Conservation (phyloP, 2,888 invertebrate genomes). For the Drosophila mayaguana region DNA sequence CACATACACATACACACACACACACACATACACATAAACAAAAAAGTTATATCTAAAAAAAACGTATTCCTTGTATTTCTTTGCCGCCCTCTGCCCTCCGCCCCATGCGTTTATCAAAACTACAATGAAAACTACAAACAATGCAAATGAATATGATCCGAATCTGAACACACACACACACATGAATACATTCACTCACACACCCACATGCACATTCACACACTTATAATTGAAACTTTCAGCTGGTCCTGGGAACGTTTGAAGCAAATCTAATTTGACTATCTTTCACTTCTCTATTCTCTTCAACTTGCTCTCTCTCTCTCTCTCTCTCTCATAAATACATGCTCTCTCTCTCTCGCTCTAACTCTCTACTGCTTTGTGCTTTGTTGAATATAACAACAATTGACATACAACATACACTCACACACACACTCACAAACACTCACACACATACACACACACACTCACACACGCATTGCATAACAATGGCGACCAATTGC, state of each 20-base stretch:
- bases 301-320: constrained; percentile 49
- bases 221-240: constrained; percentile 62
- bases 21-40: constrained; percentile 15
- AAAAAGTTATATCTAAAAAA: constrained; percentile 30
- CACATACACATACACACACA: constrained; percentile 6
- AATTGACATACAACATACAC: constrained; percentile 29
- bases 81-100: constrained; percentile 13
- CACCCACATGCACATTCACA: constrained; percentile 15
- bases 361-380: constrained; percentile 41
- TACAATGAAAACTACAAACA: constrained; percentile 70
- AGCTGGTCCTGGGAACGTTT: constrained; percentile 85
- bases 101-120: constrained; percentile 46
- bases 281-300: constrained; percentile 74
- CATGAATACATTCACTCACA: constrained; percentile 17
- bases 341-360: constrained; percentile 9
- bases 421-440: constrained; percentile 35
- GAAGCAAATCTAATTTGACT: constrained; percentile 85
- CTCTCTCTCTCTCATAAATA: constrained; percentile 16
- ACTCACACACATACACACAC: constrained; percentile 32
- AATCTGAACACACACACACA: constrained; percentile 18
- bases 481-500: constrained; percentile 58
- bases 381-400: constrained; percentile 43
- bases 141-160: constrained; percentile 63
- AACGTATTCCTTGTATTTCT: constrained; percentile 38
- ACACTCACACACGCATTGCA: constrained; percentile 34